A percentile compares a stretch with the other conserved stretches of the same genome.
phyloP scores from a whole-genome alignment of 2,888 invertebrate genomes.

The Microplitis manilae region DNA sequence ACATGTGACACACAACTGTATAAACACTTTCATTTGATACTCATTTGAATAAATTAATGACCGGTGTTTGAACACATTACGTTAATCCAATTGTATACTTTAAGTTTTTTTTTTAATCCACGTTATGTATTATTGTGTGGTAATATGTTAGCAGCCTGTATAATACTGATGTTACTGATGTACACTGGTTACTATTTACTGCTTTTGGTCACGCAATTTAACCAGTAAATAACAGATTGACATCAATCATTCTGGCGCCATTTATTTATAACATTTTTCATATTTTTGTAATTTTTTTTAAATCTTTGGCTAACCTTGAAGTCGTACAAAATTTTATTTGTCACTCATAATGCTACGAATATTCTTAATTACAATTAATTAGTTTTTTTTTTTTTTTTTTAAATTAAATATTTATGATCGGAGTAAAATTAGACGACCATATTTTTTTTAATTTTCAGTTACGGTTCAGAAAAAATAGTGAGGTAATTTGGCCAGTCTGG shows the following conservation, averaged over 20 bases:
- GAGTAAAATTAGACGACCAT: too few species aligned
- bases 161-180: neutral
- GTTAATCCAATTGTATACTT: neutral
- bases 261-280: neutral
- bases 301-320: too few species aligned
- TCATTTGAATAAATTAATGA: neutral
- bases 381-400: too few species aligned
- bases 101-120: neutral
- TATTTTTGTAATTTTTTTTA: neutral
- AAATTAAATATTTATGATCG: too few species aligned
- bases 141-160: neutral
- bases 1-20: neutral
- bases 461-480: too few species aligned
- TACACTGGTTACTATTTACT: neutral
- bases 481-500: too few species aligned
- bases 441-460: too few species aligned
- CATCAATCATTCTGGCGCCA: neutral
- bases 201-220: neutral
- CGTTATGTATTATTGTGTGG: neutral
- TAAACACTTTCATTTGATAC: neutral
- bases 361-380: too few species aligned
- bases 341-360: too few species aligned
- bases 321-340: too few species aligned
- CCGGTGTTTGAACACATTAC: neutral
- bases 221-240: neutral